A percentile compares a stretch with the other conserved stretches of the same genome.
Conservation (phyloP, 2,797 vertebrate genomes). For the Tapera naevia region DNA sequence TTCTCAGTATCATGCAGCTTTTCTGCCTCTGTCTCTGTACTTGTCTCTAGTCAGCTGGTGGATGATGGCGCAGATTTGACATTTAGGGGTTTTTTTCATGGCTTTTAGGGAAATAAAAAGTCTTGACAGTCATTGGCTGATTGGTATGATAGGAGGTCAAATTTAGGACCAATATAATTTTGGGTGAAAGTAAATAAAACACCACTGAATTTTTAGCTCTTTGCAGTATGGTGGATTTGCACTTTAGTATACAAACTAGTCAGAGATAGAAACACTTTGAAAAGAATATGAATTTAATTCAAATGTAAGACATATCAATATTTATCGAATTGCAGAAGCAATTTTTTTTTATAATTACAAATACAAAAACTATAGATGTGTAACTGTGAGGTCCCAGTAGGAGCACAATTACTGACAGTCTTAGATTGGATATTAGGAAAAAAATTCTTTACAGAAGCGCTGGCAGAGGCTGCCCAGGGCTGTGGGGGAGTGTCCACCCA, state of each 20-base stretch:
- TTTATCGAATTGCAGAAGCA: neutral
- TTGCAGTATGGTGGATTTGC: neutral
- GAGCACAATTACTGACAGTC: neutral
- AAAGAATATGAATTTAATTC: neutral
- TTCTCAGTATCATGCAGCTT: slow-evolving; percentile 19
- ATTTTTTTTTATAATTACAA: neutral
- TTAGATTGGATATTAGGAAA: too few relatives aligned
- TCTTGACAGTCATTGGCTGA: neutral
- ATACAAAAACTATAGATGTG: neutral
- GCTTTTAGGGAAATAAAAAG: neutral
- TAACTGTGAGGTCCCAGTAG: neutral
- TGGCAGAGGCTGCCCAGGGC: too few relatives aligned
- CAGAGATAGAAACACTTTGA: neutral
- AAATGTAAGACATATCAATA: neutral
- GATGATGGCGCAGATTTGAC: slow-evolving; percentile 7
- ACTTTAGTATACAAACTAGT: neutral
- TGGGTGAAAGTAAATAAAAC: neutral
- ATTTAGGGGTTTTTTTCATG: neutral
- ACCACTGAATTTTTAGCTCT: neutral
- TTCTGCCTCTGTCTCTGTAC: neutral
- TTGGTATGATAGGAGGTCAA: neutral
- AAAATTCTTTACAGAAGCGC: too few relatives aligned
- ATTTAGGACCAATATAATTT: neutral
- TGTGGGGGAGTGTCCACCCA: too few relatives aligned
- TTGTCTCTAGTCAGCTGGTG: neutral